Percentiles rank a stretch among this genome's conserved stretches.
phyloP scores from a whole-genome alignment of 2,113 vertebrate species.

The Lontra canadensis region DNA sequence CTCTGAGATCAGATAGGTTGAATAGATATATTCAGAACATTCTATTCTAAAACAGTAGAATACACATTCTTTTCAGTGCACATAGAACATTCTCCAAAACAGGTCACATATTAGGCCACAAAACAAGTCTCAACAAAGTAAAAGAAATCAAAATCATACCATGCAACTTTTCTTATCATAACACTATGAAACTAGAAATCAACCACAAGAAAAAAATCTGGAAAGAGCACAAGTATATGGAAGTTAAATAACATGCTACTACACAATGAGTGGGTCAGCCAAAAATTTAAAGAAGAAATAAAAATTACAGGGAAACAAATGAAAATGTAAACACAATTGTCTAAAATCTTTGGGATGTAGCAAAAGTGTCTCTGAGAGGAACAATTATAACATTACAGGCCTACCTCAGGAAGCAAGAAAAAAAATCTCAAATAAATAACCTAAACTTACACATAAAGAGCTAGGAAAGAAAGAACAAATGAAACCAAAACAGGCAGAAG shows the following conservation, averaged over 20 bases:
- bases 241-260: background rate
- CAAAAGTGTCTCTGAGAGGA: background rate
- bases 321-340: background rate
- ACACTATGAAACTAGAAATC: background rate
- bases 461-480: background rate
- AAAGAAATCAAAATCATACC: background rate
- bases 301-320: background rate
- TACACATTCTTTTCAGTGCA: background rate
- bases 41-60: background rate
- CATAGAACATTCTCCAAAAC: background rate
- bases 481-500: background rate
- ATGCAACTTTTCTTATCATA: background rate
- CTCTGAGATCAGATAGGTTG: background rate
- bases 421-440: background rate
- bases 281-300: background rate
- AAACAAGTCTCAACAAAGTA: background rate
- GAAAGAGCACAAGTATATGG: background rate
- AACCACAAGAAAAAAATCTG: background rate
- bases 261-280: background rate
- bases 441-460: background rate
- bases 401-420: background rate
- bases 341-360: background rate
- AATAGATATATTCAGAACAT: background rate
- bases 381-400: background rate
- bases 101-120: background rate